phyloP scores from a whole-genome alignment of 2,888 invertebrate genomes.

The Leptinotarsa rubiginosa region DNA sequence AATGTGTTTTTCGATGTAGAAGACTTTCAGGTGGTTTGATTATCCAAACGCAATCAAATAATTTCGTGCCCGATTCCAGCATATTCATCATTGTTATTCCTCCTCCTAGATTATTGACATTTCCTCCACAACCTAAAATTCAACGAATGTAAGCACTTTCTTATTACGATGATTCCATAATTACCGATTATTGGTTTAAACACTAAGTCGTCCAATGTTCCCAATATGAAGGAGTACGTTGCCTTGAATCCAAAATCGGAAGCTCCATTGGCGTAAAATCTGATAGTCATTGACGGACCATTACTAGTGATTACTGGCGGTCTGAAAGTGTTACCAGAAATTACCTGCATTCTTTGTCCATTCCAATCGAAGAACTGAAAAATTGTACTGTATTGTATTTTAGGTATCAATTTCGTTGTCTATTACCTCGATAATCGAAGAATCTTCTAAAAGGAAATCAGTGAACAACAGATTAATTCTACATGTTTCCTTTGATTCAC shows the following conservation, averaged over 20 bases:
- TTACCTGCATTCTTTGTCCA: conserved; percentile 74
- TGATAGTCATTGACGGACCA: conserved; percentile 73
- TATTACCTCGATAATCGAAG: conserved; percentile 75
- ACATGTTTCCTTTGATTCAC: conserved; percentile 68
- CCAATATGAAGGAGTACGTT: conserved; percentile 64
- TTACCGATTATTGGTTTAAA: conserved; percentile 53
- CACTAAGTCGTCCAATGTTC: conserved; percentile 45
- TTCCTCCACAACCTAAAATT: conserved; percentile 76
- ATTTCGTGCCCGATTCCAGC: conserved; percentile 70
- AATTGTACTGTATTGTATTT: conserved; percentile 27
- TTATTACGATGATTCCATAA: conserved; percentile 10
- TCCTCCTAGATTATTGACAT: conserved; percentile 77
- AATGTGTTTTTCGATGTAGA: conserved; percentile 75
- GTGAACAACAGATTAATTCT: conserved; percentile 74
- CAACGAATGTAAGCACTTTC: not conserved
- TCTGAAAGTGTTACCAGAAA: conserved; percentile 75
- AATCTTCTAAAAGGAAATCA: conserved; percentile 75
- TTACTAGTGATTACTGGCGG: conserved; percentile 76
- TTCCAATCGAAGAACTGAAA: conserved; percentile 76
- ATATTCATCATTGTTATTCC: conserved; percentile 83
- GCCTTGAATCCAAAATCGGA: conserved; percentile 76
- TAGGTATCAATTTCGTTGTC: not conserved
- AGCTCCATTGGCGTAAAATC: conserved; percentile 79
- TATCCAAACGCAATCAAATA: conserved; percentile 80
- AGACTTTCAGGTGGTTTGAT: conserved; percentile 75